These are phyloP conservation scores for Bufotes viridis DNA, from an alignment of 2,797 vertebrate species.

Conservation along the genomic window DNA sequence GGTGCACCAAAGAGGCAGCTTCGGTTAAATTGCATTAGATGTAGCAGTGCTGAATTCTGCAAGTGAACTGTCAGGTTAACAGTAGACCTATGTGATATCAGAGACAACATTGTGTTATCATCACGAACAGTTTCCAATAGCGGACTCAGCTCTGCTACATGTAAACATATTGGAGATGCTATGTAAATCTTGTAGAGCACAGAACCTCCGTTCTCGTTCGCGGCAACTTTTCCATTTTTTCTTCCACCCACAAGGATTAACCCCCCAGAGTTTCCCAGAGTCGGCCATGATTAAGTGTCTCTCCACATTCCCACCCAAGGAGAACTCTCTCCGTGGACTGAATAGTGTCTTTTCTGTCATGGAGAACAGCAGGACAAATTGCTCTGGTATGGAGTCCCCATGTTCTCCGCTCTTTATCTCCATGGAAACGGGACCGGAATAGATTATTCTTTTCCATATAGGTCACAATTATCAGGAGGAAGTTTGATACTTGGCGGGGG, in stretches of 20 bases:
- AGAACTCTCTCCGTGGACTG: conserved; percentile 28
- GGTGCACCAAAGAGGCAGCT: too few relatives aligned
- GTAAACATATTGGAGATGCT: not conserved
- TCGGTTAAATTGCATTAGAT: too few relatives aligned
- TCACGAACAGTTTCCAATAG: too few relatives aligned
- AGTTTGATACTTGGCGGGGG: conserved; percentile 61
- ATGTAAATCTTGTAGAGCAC: not conserved
- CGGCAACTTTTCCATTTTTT: not conserved
- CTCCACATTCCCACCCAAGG: conserved; percentile 23
- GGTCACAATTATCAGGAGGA: conserved; percentile 73
- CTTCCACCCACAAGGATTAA: not conserved
- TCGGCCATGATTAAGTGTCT: conserved; percentile 36
- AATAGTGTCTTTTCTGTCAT: conserved; percentile 47
- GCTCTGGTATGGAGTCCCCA: conserved; percentile 64
- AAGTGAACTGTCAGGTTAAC: too few relatives aligned
- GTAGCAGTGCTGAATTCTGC: too few relatives aligned
- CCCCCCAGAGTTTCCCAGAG: not conserved
- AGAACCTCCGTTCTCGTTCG: too few relatives aligned
- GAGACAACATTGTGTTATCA: too few relatives aligned
- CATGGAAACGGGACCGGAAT: conserved; percentile 76
- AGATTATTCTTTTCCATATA: conserved; percentile 71
- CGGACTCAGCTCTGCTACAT: conserved; percentile 10
- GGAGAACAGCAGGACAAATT: conserved; percentile 60
- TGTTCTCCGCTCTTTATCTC: conserved; percentile 70
- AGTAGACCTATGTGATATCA: too few relatives aligned